Evolutionary conservation across 2,888 invertebrate genomes (phyloP).

Genomic region (Drosophila mimica): DNA sequence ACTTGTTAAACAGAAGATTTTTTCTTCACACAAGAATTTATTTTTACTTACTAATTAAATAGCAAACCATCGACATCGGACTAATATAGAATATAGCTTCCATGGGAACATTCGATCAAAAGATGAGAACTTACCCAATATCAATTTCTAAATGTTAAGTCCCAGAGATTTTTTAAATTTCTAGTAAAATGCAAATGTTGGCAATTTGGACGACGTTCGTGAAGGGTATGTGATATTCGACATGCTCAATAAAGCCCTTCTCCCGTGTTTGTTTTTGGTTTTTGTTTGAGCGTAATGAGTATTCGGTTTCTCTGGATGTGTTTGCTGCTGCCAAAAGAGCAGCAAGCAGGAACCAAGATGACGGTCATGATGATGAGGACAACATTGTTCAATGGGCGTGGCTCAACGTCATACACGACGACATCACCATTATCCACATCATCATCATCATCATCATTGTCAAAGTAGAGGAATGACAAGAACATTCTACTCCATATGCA

Average conservation of each 20-base stretch:
- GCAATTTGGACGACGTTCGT: neutral
- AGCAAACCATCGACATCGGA: neutral
- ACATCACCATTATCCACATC: neutral
- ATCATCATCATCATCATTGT: constrained; percentile 15
- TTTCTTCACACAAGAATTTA: neutral
- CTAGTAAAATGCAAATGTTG: no score
- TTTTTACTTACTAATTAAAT: neutral
- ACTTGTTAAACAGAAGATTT: neutral
- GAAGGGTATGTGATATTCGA: neutral
- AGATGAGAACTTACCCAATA: no score
- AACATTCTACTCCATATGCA: constrained; percentile 56
- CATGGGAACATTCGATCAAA: neutral
- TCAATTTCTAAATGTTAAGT: no score
- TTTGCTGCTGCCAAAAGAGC: constrained; percentile 36
- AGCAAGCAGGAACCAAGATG: constrained; percentile 22
- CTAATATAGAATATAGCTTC: neutral
- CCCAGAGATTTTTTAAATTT: no score
- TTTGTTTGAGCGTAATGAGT: constrained; percentile 54
- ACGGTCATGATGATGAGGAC: constrained; percentile 24
- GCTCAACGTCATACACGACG: constrained; percentile 11
- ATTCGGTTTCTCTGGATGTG: constrained; percentile 47
- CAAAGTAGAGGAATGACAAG: constrained; percentile 54
- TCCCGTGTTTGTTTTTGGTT: constrained; percentile 8
- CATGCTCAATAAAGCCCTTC: neutral
- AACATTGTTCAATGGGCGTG: constrained; percentile 26